phyloP scores from a whole-genome alignment of 2,888 invertebrate species.

The Leptinotarsa tumamoca region DNA sequence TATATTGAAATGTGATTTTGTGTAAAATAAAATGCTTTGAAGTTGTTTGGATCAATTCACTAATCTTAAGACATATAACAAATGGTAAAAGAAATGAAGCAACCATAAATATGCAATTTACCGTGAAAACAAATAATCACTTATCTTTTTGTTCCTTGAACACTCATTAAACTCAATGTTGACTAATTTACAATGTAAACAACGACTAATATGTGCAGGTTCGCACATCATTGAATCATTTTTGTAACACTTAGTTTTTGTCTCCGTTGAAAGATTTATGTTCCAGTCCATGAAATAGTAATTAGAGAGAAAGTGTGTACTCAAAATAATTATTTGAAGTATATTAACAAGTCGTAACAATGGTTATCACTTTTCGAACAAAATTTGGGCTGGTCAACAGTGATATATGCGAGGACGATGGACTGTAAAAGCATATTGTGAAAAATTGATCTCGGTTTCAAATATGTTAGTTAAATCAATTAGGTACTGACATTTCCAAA shows the following conservation, averaged over 20 bases:
- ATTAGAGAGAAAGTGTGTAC: neutral
- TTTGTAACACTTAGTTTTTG: conserved; percentile 2
- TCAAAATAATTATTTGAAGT: neutral
- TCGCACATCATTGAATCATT: conserved; percentile 8
- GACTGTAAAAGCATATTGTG: no score
- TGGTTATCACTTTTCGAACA: neutral
- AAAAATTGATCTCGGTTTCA: no score
- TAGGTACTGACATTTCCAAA: no score
- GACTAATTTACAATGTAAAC: neutral
- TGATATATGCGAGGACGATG: no score
- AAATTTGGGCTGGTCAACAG: no score
- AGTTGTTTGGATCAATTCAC: no score
- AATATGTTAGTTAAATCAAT: no score
- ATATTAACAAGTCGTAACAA: neutral
- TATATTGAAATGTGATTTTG: no score
- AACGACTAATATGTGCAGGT: neutral
- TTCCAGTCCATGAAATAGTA: neutral
- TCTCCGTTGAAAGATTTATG: neutral
- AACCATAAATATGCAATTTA: neutral
- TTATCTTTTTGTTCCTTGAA: conserved; percentile 16
- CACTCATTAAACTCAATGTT: neutral
- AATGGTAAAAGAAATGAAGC: neutral
- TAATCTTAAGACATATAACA: neutral
- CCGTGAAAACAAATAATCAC: neutral
- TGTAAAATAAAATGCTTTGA: no score